Evolutionary conservation across 2,113 vertebrate genomes (phyloP).

Genomic region (Nothoprocta perdicaria): DNA sequence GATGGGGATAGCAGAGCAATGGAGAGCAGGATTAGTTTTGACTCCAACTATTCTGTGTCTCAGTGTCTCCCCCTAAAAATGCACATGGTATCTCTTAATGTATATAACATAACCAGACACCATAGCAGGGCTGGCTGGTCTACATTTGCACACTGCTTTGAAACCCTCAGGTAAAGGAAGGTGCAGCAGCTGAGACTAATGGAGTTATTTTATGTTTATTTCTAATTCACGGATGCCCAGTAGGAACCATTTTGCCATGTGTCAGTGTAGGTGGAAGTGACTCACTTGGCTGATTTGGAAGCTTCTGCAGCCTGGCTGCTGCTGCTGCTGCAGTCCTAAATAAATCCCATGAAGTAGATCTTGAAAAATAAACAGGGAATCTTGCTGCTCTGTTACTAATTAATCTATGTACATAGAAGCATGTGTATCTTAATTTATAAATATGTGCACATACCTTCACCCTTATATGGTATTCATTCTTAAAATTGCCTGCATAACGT

Average conservation of each 20-base stretch:
- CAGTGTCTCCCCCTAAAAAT: neutral
- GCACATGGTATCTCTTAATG: neutral
- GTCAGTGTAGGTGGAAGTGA: slow-evolving; percentile 73
- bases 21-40: neutral
- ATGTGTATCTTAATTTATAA: neutral
- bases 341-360: slow-evolving; percentile 39
- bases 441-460: neutral
- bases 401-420: neutral
- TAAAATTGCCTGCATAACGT: neutral
- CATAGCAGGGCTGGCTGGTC: neutral
- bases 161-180: slow-evolving; percentile 11
- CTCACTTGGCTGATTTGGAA: slow-evolving; percentile 64
- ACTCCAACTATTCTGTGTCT: neutral
- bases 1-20: neutral
- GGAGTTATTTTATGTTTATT: slow-evolving; percentile 35
- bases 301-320: slow-evolving; percentile 54
- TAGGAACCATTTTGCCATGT: slow-evolving; percentile 65
- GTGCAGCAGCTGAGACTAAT: slow-evolving; percentile 16
- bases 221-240: slow-evolving; percentile 58
- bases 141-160: neutral
- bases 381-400: neutral
- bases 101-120: neutral
- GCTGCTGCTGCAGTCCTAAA: slow-evolving; percentile 33
- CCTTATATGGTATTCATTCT: neutral
- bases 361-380: slow-evolving; percentile 24